Percentiles rank a stretch among this genome's conserved stretches.
These are phyloP conservation scores for Prinia subflava DNA, from an alignment of 2,113 vertebrate genomes.

Conservation along the genomic window DNA sequence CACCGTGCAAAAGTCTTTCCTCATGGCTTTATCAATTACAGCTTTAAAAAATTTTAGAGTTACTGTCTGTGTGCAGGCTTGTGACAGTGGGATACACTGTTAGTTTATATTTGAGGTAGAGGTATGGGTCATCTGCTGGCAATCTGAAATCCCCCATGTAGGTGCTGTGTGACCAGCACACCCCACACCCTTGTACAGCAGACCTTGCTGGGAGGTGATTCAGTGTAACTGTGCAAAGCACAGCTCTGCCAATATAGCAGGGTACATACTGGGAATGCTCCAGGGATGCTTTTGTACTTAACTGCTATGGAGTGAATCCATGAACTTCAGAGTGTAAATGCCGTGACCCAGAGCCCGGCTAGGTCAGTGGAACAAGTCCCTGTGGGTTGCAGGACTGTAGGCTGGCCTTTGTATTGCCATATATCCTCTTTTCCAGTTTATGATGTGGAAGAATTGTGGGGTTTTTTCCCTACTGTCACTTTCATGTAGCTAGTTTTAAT, in stretches of 20 bases:
- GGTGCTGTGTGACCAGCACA: background rate
- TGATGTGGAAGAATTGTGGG: background rate
- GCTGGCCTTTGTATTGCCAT: background rate
- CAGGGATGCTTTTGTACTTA: background rate
- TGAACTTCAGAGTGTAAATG: background rate
- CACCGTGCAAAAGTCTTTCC: background rate
- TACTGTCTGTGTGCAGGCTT: background rate
- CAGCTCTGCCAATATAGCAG: background rate
- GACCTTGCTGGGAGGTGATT: background rate
- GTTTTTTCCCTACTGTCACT: rapidly evolving
- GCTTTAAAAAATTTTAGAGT: background rate
- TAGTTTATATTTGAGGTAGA: background rate
- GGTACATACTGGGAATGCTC: background rate
- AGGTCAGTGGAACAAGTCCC: background rate
- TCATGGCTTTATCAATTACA: background rate
- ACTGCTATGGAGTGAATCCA: background rate
- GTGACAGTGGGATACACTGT: background rate
- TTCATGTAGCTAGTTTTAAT: background rate
- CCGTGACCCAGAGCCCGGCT: background rate
- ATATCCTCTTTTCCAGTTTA: background rate
- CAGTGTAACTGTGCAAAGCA: background rate
- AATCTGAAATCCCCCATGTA: background rate
- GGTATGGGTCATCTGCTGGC: background rate
- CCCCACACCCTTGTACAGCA: background rate
- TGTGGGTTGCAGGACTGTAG: background rate